Conservation (phyloP, 2,113 vertebrate genomes). For the Alaudala cheleensis region DNA sequence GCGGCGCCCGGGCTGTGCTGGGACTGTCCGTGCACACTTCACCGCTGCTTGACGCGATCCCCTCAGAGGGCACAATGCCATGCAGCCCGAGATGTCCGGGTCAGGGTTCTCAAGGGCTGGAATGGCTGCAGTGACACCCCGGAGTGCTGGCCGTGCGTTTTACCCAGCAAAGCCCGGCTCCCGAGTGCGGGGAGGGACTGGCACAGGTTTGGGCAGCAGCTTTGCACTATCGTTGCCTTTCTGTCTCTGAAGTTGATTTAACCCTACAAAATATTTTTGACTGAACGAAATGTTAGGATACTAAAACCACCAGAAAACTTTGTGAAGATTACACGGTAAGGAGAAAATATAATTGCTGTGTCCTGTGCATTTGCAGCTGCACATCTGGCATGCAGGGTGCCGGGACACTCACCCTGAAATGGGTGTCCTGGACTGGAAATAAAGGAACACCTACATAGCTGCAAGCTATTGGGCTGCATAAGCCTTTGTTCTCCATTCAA, state of each 20-base stretch:
- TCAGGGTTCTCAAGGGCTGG: neutral
- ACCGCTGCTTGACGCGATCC: rapidly evolving
- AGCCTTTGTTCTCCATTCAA: neutral
- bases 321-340: neutral
- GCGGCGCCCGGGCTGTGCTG: neutral
- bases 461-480: neutral
- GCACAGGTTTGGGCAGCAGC: neutral
- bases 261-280: neutral
- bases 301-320: neutral
- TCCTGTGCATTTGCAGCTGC: neutral
- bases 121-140: neutral
- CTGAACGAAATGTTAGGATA: neutral
- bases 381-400: neutral
- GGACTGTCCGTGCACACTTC: neutral
- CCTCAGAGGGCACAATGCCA: neutral
- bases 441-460: neutral
- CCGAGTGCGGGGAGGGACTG: neutral
- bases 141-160: rapidly evolving
- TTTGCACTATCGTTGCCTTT: rapidly evolving
- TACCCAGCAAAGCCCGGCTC: neutral
- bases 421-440: neutral
- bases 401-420: neutral
- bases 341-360: rapidly evolving
- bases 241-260: neutral
- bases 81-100: neutral